These are phyloP conservation scores for Sericinus montela DNA, from an alignment of 2,888 invertebrate species.

Conservation along the genomic window DNA sequence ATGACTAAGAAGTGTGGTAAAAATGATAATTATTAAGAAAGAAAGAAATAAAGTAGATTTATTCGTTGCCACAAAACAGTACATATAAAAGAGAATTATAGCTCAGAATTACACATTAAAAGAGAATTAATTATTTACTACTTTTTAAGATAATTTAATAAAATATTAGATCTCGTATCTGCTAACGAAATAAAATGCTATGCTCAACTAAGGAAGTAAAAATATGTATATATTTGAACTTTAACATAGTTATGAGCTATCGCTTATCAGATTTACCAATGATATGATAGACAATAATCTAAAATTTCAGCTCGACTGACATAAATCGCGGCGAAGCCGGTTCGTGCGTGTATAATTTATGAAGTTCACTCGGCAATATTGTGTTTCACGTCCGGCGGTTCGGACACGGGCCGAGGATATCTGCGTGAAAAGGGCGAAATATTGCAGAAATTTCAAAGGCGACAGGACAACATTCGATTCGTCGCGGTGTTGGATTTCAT, in stretches of 20 bases:
- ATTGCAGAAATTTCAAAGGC: conserved; percentile 76
- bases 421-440: conserved; percentile 78
- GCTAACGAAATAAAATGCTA: too few species aligned
- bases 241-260: not conserved
- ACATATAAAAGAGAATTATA: too few species aligned
- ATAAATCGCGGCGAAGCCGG: conserved; percentile 43
- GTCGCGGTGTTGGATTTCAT: conserved; percentile 77
- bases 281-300: conserved; percentile 40
- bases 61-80: too few species aligned
- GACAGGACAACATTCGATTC: conserved; percentile 77
- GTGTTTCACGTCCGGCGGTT: conserved; percentile 76
- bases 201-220: too few species aligned
- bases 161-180: too few species aligned
- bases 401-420: conserved; percentile 72
- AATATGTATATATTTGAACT: too few species aligned
- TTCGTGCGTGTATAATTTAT: conserved; percentile 67
- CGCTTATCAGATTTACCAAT: not conserved
- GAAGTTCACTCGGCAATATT: conserved; percentile 68
- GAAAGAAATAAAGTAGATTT: too few species aligned
- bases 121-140: too few species aligned
- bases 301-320: conserved; percentile 54
- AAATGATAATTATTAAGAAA: too few species aligned
- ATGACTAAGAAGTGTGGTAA: too few species aligned
- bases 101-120: too few species aligned
- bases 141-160: too few species aligned